Base-by-base conservation (phyloP, 2,797 vertebrate species). In the Chlorospingus semifuscus region DNA sequence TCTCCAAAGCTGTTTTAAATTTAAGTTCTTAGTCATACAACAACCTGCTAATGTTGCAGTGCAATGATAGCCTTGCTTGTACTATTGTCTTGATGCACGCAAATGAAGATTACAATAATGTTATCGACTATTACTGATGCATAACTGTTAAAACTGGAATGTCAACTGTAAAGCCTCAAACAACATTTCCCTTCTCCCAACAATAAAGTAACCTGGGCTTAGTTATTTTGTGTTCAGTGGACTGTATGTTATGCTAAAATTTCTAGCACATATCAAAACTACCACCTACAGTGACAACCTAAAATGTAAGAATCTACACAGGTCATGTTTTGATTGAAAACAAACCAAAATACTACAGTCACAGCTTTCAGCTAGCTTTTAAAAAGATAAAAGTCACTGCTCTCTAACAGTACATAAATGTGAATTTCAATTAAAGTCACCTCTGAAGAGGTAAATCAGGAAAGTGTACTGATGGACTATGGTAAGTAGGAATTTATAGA, bases 161-260 rank as follows among this genome's bases (percentile, higher is more conserved):
- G 61, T 82, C 69, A 81, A 27, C 50, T 93, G 61, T 82, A 86
- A 94, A 91, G 70, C 29, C 72, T 92, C 82, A 94, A 95, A 92
- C 22, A 84, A 71, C 63, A 60, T 32, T 94, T 66, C 75, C 36
- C 59, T 74, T 74, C 34, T 82, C 30, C n/a, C 61, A 78, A 34
- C 44, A 96, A 93, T 95, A 95, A 96, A 96, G 55, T 72, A 78
- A 81, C 68, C 37, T 81, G n/a, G 70, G 15, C 16, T 90, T 87
- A 49, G 27, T 78, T 93, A 66, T 52, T 80, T 91, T 95, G 69
- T 4, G 2, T 94, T 86, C 70, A 46, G 37, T 88, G 34, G 72
- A 61, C 61, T 69, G 19, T 52, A n/a, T 37, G 26, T 55, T 91
- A 81, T 0, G 0, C 36, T 81, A 68, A 91, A 87, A 89, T 47